Conservation (phyloP, 2,888 invertebrate species). For the Ellobium chinense region DNA sequence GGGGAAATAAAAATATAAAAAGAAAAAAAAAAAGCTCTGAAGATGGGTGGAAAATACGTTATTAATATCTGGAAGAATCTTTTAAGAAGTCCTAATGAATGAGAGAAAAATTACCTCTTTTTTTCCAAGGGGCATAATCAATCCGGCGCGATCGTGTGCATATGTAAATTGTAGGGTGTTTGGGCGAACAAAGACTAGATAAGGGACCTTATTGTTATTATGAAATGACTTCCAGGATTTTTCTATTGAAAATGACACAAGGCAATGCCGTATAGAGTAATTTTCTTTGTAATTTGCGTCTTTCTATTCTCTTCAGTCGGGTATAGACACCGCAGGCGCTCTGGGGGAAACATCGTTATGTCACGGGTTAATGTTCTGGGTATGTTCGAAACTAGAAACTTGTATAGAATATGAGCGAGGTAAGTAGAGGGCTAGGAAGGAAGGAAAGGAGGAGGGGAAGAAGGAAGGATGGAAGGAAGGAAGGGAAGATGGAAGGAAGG, state of each 20-base stretch:
- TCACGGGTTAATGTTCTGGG: too few relatives aligned
- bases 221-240: not conserved
- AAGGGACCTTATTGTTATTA: not conserved
- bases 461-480: not conserved
- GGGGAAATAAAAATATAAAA: not conserved
- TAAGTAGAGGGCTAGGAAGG: not conserved
- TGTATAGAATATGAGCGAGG: not conserved
- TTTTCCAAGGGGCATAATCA: not conserved
- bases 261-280: too few relatives aligned
- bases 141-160: not conserved
- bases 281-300: too few relatives aligned
- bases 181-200: not conserved
- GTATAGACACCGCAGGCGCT: too few relatives aligned
- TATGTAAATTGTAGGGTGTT: not conserved
- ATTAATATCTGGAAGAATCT: conserved; percentile 17
- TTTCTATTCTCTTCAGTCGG: too few relatives aligned
- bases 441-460: not conserved
- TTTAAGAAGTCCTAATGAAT: not conserved
- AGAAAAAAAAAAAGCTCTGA: not conserved
- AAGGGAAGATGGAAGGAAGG: not conserved
- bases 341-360: too few relatives aligned
- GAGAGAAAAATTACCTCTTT: not conserved
- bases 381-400: too few relatives aligned
- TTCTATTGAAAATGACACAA: not conserved
- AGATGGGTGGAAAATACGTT: not conserved